phyloP scores from a whole-genome alignment of 2,113 vertebrate genomes.

The Caretta caretta region DNA sequence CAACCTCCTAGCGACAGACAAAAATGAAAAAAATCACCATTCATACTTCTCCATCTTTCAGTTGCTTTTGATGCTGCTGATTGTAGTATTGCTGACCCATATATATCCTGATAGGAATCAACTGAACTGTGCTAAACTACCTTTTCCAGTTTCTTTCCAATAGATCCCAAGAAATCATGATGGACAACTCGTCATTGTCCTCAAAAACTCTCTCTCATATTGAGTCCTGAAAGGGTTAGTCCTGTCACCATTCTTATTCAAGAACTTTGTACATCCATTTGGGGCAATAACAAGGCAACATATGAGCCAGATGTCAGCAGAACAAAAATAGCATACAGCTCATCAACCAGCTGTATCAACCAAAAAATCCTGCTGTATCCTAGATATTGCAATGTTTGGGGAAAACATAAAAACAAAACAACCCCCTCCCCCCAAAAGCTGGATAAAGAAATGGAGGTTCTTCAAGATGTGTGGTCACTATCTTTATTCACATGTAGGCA shows the following conservation, averaged over 20 bases:
- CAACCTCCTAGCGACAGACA: background rate
- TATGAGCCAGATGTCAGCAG: background rate
- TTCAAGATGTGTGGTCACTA: background rate
- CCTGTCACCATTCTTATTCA: conserved; percentile 1
- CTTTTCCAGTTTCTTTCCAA: no score
- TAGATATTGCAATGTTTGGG: background rate
- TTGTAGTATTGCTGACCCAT: background rate
- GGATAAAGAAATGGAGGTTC: background rate
- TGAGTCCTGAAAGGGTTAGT: background rate
- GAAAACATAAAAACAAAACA: background rate
- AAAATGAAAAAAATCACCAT: background rate
- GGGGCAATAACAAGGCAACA: background rate
- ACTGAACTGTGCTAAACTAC: background rate
- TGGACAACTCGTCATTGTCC: background rate
- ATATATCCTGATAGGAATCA: background rate
- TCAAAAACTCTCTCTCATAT: background rate
- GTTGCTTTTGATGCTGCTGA: background rate
- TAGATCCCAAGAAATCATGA: background rate
- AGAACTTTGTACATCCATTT: background rate
- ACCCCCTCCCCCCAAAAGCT: background rate
- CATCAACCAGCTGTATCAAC: background rate
- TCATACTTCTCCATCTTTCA: background rate
- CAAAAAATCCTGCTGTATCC: background rate
- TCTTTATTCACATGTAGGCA: background rate
- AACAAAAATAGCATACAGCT: background rate